These are phyloP conservation scores for Machimus atricapillus DNA, from an alignment of 2,888 invertebrate species.

Conservation along the genomic window DNA sequence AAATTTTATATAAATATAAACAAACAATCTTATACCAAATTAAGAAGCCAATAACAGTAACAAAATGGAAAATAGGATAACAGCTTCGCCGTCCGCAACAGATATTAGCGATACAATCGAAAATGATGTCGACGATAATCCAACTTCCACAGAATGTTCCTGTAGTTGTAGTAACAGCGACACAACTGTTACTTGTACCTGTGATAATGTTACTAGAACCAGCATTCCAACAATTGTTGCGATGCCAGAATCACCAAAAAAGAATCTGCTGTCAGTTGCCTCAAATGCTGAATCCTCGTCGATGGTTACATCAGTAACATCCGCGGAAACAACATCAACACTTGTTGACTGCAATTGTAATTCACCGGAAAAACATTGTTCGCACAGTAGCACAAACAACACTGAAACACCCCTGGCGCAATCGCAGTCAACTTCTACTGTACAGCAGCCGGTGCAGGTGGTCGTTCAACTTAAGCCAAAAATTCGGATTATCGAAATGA, in stretches of 20 bases:
- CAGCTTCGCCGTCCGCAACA: slow-evolving; percentile 49
- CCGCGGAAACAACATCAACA: slow-evolving; percentile 8
- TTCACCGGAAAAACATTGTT: background rate
- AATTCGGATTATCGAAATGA: slow-evolving; percentile 54
- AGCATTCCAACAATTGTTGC: slow-evolving; percentile 44
- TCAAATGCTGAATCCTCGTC: slow-evolving; percentile 5
- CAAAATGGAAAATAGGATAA: slow-evolving; percentile 45
- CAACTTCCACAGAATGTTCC: slow-evolving; percentile 49
- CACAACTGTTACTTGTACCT: slow-evolving; percentile 49
- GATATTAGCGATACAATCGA: slow-evolving; percentile 52
- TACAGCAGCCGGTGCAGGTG: slow-evolving; percentile 47
- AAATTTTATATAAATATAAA: slow-evolving; percentile 28
- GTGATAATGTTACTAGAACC: slow-evolving; percentile 48
- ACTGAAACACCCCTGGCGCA: background rate
- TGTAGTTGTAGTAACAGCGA: slow-evolving; percentile 49
- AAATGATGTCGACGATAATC: slow-evolving; percentile 42
- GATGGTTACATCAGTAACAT: slow-evolving; percentile 23
- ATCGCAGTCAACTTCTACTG: background rate
- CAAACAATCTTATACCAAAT: background rate
- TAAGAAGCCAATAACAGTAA: background rate
- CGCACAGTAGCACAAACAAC: background rate
- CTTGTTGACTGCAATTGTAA: slow-evolving; percentile 12
- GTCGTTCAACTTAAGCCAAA: slow-evolving; percentile 54
- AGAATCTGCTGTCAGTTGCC: background rate
- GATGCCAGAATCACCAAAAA: background rate